These are phyloP conservation scores for Alectura lathami DNA, from an alignment of 2,113 vertebrate genomes.

Conservation along the genomic window DNA sequence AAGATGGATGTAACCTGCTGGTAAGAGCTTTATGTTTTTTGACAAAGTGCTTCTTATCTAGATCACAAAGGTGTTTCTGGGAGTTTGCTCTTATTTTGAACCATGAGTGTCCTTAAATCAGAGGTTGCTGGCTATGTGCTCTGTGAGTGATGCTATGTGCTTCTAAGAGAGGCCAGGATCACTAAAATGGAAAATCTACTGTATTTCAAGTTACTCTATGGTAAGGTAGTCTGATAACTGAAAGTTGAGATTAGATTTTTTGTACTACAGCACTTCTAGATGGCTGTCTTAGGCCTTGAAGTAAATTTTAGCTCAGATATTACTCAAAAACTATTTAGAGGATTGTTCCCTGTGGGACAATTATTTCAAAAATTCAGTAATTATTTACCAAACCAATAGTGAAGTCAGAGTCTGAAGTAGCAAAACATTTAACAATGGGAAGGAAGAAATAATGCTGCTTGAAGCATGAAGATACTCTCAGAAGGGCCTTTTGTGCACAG, in stretches of 20 bases:
- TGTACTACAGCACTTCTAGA: not conserved
- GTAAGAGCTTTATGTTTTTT: not conserved
- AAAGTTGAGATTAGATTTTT: not conserved
- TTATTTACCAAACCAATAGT: not conserved
- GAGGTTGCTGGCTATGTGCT: not conserved
- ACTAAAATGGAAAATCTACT: not conserved
- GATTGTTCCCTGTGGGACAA: not conserved
- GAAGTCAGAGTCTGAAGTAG: not conserved
- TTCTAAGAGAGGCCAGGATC: not conserved
- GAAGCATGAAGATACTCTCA: not conserved
- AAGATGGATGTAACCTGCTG: not conserved
- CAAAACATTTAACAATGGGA: not conserved
- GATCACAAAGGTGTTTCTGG: not conserved
- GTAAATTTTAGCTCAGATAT: not conserved
- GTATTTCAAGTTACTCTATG: not conserved
- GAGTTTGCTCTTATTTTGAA: not conserved
- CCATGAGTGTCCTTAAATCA: not conserved
- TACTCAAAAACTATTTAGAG: not conserved
- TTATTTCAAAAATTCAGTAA: not conserved
- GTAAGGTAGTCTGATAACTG: not conserved
- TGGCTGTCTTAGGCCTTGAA: not conserved
- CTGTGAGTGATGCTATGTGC: not conserved
- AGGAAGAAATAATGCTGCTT: not conserved
- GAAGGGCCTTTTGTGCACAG: not conserved
- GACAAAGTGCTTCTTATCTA: not conserved